phyloP scores from a whole-genome alignment of 2,888 invertebrate species.

The Ypsolopha sequella region DNA sequence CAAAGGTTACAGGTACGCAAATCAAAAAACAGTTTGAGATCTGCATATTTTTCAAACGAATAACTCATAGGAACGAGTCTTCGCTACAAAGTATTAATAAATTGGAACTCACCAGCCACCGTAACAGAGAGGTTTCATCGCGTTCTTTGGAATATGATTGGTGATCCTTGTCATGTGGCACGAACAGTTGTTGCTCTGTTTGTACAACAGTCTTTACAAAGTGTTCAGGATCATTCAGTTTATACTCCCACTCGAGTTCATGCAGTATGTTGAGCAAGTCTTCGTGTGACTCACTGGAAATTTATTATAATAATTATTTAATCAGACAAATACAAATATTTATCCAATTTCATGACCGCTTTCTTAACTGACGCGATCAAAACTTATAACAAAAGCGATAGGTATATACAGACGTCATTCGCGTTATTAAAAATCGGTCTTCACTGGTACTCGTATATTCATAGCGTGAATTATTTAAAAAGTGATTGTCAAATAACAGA shows the following conservation, averaged over 20 bases:
- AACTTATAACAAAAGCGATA: too few species aligned
- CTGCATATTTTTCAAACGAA: background rate
- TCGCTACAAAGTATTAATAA: background rate
- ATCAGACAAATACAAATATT: background rate
- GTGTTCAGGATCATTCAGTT: background rate
- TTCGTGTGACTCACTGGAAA: background rate
- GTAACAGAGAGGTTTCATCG: background rate
- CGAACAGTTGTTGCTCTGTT: background rate
- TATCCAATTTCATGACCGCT: background rate
- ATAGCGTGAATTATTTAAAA: background rate
- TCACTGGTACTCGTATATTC: too few species aligned
- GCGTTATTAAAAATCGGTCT: too few species aligned
- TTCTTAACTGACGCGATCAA: background rate
- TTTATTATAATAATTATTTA: background rate
- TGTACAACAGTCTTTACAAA: background rate
- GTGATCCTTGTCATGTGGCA: background rate
- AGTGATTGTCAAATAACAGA: background rate
- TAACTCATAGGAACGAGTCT: background rate
- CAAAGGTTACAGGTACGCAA: too few species aligned
- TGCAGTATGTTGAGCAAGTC: background rate
- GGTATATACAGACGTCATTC: too few species aligned
- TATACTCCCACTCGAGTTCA: background rate
- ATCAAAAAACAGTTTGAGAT: too few species aligned
- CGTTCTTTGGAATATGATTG: background rate
- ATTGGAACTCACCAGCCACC: slow-evolving; percentile 1